Base-by-base conservation (phyloP, 2,113 vertebrate genomes). In the Plectropomus leopardus region DNA sequence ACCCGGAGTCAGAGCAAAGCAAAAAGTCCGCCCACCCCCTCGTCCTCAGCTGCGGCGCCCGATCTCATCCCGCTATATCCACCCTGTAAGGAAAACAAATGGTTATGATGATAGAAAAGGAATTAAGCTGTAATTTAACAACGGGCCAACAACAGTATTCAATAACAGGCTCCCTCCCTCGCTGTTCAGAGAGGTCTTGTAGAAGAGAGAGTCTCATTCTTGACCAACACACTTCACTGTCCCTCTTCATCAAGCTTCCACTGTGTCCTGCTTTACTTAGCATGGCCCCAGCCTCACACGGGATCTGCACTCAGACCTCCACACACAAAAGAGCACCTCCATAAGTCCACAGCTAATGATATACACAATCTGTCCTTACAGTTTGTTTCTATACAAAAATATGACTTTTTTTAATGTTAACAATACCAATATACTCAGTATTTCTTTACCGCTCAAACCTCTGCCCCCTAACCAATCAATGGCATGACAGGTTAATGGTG, bases 81-180 rank as follows among this genome's bases (percentile, higher is more conserved):
- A 4, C 57, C 80, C 81, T 68, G 74, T 87, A 89, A 92, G 86
- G 88, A 93, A 91, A 93, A 94, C 92, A 93, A 92, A 93, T 93
- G 86, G 91, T 89, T 92, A 90, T 90, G 88, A 89, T 93, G 90
- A 92, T 92, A 83, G 92, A 88, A 90, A 80, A 91, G 85, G 89
- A 94, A 92, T 93, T 93, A 93, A 91, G 82, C 72, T 88, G 84
- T 92, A 82, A 93, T 92, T 91, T 89, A 88, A 89, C 86, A 92
- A 77, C 57, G 86, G 78, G 51, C 76, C 89, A 86, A 80, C 83
- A 85, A 68, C 83, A 84, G 66, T 73, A 67, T 89, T 92, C 85
- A 78, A 88, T 93, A 89, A 86, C 57, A 17, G 84, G 58, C 77
- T 50, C 67, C 76, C 61, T 81, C 64, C 64, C 15, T 44, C 28